Evolutionary conservation across 2,797 vertebrate genomes (phyloP).

Genomic region (Megalops cyprinoides): DNA sequence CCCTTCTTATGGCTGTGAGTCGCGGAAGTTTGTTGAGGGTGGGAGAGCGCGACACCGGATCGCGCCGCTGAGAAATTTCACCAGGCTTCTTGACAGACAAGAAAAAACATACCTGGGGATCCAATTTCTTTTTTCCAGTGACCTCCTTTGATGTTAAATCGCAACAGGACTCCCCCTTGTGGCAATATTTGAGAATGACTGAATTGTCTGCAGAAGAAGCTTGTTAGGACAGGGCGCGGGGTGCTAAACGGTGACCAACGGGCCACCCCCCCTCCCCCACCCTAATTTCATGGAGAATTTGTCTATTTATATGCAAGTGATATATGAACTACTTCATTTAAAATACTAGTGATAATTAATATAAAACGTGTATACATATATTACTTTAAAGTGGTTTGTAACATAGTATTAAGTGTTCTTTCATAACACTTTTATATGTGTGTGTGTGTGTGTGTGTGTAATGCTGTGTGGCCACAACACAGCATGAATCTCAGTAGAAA

Average conservation of each 20-base stretch:
- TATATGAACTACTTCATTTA: too few species aligned
- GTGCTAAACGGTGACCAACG: not conserved
- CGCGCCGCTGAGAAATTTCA: not conserved
- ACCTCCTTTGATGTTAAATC: slow-evolving; percentile 19
- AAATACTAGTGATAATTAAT: too few species aligned
- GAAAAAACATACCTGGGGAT: slow-evolving; percentile 17
- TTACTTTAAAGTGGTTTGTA: slow-evolving; percentile 3
- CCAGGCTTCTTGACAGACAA: not conserved
- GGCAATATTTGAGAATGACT: slow-evolving; percentile 15
- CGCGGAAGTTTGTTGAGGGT: not conserved
- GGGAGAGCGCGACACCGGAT: not conserved
- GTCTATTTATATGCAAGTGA: too few species aligned
- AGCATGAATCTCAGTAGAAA: slow-evolving; percentile 19
- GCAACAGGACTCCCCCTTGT: slow-evolving; percentile 32
- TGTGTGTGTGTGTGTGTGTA: too few species aligned
- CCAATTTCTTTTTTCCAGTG: not conserved
- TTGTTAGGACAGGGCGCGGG: not conserved
- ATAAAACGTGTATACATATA: too few species aligned
- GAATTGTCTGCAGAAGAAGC: not conserved
- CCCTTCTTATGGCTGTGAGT: not conserved
- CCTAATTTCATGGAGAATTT: not conserved
- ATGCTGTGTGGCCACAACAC: slow-evolving; percentile 5
- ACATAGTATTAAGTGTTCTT: slow-evolving; percentile 13
- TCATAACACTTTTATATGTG: too few species aligned
- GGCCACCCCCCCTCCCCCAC: too few species aligned